These are phyloP conservation scores for Ceratoteleas bidentatus DNA, from an alignment of 1,140 invertebrate species.

Conservation along the genomic window DNA sequence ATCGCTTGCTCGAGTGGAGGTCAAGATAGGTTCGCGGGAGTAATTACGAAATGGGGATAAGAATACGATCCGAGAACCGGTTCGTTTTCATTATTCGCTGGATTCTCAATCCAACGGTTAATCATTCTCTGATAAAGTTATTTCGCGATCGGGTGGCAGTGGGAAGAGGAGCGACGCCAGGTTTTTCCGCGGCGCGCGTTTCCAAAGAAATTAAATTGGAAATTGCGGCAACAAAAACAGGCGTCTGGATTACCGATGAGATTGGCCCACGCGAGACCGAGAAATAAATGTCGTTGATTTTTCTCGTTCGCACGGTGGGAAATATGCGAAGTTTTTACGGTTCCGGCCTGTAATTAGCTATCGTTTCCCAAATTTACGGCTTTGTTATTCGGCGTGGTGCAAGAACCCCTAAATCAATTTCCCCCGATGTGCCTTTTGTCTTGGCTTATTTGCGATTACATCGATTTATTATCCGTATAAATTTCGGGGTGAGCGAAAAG, in stretches of 20 bases:
- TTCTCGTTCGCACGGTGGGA: conserved; percentile 38
- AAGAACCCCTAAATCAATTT: conserved; percentile 56
- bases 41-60: conserved; percentile 39
- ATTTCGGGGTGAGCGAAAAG: too few relatives aligned
- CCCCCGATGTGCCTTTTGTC: conserved; percentile 39
- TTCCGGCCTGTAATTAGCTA: conserved; percentile 50
- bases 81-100: conserved; percentile 44
- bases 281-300: conserved; percentile 53
- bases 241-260: conserved; percentile 39
- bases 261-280: conserved; percentile 14
- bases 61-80: conserved; percentile 36
- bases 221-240: conserved; percentile 43
- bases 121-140: conserved; percentile 41
- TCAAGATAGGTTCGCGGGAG: conserved; percentile 24
- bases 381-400: conserved; percentile 52
- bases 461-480: conserved; percentile 44
- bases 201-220: conserved; percentile 28
- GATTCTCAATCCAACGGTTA: conserved; percentile 24
- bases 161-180: not conserved
- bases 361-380: conserved; percentile 57
- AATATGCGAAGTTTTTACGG: conserved; percentile 36
- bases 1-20: conserved; percentile 20
- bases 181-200: conserved; percentile 17
- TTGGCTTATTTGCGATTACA: conserved; percentile 33
- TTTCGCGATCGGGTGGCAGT: conserved; percentile 8